Evolutionary conservation across 2,113 vertebrate genomes (phyloP).

Genomic region (Sander lucioperca): DNA sequence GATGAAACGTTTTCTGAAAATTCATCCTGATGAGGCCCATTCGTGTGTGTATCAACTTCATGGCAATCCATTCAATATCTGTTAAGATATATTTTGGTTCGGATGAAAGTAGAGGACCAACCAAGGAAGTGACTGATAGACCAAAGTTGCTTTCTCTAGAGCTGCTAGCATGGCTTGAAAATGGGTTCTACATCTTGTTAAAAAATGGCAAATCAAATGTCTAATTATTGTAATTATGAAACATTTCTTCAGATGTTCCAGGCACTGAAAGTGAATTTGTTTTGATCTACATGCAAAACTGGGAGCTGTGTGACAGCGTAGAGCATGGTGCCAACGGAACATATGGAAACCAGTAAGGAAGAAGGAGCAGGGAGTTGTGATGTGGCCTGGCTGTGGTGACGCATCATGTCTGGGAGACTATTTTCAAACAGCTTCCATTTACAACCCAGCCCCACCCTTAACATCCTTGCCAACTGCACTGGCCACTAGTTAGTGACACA

Average conservation of each 20-base stretch:
- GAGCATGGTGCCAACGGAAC: constrained; percentile 41
- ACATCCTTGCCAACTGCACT: constrained; percentile 37
- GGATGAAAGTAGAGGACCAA: background rate
- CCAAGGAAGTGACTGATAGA: background rate
- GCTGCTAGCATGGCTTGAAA: background rate
- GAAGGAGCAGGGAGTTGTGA: constrained; percentile 41
- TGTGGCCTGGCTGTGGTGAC: constrained; percentile 54
- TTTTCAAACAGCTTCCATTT: constrained; percentile 68
- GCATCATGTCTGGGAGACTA: constrained; percentile 50
- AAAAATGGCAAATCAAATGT: background rate
- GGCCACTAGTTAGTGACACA: constrained; percentile 38
- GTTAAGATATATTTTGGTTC: background rate
- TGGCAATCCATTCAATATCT: background rate
- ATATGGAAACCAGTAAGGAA: constrained; percentile 57
- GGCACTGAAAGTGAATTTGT: constrained; percentile 1
- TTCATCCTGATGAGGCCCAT: background rate
- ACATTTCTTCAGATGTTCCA: constrained; percentile 8
- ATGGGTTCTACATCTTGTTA: background rate
- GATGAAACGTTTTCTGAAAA: background rate
- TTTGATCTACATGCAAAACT: background rate
- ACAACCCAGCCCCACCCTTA: constrained; percentile 59
- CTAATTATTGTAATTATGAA: constrained; percentile 24
- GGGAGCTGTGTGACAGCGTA: constrained; percentile 5
- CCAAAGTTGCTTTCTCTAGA: background rate
- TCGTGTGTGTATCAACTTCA: no score